These are phyloP conservation scores for Nomada hirtipes DNA, from an alignment of 2,888 invertebrate species.

Conservation along the genomic window DNA sequence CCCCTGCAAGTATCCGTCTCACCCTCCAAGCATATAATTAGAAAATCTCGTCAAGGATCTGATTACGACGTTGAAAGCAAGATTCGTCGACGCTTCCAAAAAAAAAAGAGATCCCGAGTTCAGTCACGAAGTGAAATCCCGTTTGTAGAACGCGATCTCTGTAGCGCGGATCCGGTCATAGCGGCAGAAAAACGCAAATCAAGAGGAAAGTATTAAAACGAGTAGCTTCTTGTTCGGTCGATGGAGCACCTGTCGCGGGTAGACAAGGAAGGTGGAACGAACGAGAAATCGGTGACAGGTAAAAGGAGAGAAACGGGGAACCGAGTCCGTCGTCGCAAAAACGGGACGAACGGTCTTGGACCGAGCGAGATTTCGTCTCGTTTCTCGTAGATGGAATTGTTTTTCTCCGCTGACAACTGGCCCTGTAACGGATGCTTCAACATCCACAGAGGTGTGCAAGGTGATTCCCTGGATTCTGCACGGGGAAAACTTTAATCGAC, in stretches of 20 bases:
- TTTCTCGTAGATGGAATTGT: conserved; percentile 41
- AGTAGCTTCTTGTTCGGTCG: neutral
- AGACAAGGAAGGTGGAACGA: conserved; percentile 29
- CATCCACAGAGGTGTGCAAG: neutral
- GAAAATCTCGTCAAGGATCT: too few species aligned
- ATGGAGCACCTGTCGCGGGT: conserved; percentile 41
- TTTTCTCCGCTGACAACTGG: conserved; percentile 69
- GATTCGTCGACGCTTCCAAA: too few species aligned
- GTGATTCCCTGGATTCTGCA: neutral
- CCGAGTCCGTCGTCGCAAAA: conserved; percentile 37
- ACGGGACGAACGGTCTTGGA: conserved; percentile 32
- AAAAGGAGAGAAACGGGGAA: conserved; percentile 24
- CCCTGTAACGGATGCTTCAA: conserved; percentile 68
- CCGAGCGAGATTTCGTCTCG: conserved; percentile 33
- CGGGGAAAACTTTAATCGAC: neutral
- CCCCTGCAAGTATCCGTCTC: too few species aligned
- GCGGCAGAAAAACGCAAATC: conserved; percentile 1
- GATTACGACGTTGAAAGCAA: too few species aligned
- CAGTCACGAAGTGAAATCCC: too few species aligned
- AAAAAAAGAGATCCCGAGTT: too few species aligned
- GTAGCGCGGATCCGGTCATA: neutral
- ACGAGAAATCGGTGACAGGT: conserved; percentile 54
- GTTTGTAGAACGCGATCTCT: too few species aligned
- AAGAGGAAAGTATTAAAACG: conserved; percentile 25
- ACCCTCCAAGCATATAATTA: too few species aligned